phyloP scores from a whole-genome alignment of 2,113 vertebrate genomes.

The Neofelis nebulosa region DNA sequence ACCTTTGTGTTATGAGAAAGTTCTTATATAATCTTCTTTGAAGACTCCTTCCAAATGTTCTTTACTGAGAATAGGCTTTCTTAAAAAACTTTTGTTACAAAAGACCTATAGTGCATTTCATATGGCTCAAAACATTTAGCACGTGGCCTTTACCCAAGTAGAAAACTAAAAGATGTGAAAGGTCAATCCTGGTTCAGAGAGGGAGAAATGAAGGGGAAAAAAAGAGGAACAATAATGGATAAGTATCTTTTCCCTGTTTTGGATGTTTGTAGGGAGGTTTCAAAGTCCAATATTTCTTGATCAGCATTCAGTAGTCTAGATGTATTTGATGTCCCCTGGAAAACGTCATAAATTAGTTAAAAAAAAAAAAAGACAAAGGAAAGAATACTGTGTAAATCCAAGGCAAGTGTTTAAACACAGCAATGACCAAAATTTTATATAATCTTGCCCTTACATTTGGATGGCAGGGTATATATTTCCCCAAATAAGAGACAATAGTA shows the following conservation, averaged over 20 bases:
- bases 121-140: not conserved
- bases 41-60: not conserved
- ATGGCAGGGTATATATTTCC: not conserved
- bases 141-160: not conserved
- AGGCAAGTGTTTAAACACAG: not conserved
- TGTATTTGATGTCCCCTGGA: not conserved
- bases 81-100: not conserved
- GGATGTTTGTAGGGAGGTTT: not conserved
- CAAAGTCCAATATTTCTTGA: not conserved
- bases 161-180: not conserved
- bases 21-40: not conserved
- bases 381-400: not conserved
- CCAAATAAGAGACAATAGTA: not conserved
- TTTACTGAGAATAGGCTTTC: not conserved
- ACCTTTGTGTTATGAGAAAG: not conserved
- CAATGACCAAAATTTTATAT: not conserved
- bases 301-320: not conserved
- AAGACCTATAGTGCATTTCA: not conserved
- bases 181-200: not conserved
- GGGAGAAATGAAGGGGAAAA: rapidly evolving
- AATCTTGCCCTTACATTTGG: not conserved
- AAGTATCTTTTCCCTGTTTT: not conserved
- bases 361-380: not conserved
- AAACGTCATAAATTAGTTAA: not conserved
- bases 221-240: not conserved